These are phyloP conservation scores for Hozukius guyotensis DNA, from an alignment of 2,797 vertebrate genomes.

Conservation along the genomic window DNA sequence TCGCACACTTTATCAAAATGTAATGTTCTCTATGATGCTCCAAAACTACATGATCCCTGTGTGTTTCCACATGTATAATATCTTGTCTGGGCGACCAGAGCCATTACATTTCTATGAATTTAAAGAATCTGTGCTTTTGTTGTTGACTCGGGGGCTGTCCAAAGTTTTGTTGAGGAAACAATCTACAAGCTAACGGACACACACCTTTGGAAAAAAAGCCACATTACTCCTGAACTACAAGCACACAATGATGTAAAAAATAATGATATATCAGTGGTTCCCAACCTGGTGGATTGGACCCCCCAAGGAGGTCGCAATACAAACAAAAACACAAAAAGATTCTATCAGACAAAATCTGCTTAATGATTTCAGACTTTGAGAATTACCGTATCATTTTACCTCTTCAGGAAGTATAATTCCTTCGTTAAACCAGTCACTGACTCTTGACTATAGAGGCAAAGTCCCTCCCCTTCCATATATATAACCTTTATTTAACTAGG, in stretches of 20 bases:
- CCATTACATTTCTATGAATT: not conserved
- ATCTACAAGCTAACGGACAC: not conserved
- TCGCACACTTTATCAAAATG: not conserved
- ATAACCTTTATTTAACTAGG: too few species aligned
- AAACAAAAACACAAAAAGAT: not conserved
- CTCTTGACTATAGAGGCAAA: not conserved
- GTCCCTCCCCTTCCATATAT: too few species aligned
- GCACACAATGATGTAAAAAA: not conserved
- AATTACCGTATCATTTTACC: not conserved
- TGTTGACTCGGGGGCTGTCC: not conserved
- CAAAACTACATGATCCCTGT: not conserved
- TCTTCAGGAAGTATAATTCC: not conserved
- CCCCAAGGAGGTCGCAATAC: not conserved
- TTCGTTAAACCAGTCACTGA: not conserved
- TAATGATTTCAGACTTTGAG: not conserved
- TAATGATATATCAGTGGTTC: not conserved
- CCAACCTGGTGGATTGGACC: not conserved
- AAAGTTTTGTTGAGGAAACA: not conserved
- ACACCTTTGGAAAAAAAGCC: not conserved
- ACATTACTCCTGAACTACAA: not conserved
- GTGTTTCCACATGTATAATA: slow-evolving; percentile 7
- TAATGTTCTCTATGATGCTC: not conserved
- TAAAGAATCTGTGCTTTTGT: not conserved
- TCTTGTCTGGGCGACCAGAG: slow-evolving; percentile 6
- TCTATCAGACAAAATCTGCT: not conserved